These are phyloP conservation scores for Metopia argyrocephala DNA, from an alignment of 2,888 invertebrate genomes.

Conservation along the genomic window DNA sequence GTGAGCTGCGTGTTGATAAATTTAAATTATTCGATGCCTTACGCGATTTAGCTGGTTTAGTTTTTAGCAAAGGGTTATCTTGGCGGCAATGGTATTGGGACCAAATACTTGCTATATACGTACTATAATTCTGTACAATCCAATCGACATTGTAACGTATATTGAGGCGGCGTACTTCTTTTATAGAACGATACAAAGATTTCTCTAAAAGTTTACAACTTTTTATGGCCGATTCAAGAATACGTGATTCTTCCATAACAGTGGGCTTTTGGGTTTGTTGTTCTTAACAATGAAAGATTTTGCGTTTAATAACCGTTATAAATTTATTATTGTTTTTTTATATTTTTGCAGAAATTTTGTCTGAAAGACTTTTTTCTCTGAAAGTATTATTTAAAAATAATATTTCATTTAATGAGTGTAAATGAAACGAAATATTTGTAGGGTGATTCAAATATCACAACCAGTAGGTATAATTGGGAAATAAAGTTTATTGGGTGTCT, in stretches of 20 bases:
- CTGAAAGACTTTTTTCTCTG: background rate
- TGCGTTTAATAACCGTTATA: background rate
- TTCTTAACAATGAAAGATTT: background rate
- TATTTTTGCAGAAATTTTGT: background rate
- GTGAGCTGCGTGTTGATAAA: conserved; percentile 64
- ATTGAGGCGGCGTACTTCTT: conserved; percentile 67
- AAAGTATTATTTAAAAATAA: background rate
- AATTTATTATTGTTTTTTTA: background rate
- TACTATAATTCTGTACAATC: conserved; percentile 67
- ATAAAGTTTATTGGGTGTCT: too few species aligned
- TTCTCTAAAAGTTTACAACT: conserved; percentile 66
- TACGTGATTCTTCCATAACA: conserved; percentile 67
- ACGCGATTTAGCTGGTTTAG: background rate
- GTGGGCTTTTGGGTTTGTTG: background rate
- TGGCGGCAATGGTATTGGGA: conserved; percentile 62
- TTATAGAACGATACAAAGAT: conserved; percentile 66
- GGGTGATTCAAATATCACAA: too few species aligned
- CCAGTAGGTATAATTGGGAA: too few species aligned
- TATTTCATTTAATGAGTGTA: too few species aligned
- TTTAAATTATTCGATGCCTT: conserved; percentile 30
- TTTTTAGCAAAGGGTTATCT: background rate
- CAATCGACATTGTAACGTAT: conserved; percentile 70
- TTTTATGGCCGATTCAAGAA: conserved; percentile 67
- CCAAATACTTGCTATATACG: conserved; percentile 67
- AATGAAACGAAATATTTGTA: too few species aligned